phyloP scores from a whole-genome alignment of 2,113 vertebrate species.

The Salminus brasiliensis region DNA sequence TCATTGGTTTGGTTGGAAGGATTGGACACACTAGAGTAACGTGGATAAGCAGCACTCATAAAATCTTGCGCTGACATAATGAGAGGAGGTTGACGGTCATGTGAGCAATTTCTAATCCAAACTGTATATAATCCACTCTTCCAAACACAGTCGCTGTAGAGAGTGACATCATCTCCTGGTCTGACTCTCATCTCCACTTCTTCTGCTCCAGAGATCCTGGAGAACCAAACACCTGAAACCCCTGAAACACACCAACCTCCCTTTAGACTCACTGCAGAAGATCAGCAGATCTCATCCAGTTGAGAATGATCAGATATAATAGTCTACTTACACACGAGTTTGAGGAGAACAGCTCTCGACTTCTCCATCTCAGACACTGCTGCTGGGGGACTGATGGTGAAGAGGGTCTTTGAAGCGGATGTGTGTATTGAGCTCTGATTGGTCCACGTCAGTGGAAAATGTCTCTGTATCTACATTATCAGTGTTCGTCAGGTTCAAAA shows the following conservation, averaged over 20 bases:
- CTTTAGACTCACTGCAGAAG: neutral
- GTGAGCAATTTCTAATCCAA: neutral
- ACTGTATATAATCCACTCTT: neutral
- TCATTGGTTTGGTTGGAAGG: neutral
- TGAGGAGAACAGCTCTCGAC: too few species aligned
- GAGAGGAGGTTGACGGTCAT: slow-evolving; percentile 6
- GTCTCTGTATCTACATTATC: too few species aligned
- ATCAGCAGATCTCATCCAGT: too few species aligned
- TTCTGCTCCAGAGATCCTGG: slow-evolving; percentile 14
- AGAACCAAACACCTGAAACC: neutral
- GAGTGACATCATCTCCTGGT: slow-evolving; percentile 45
- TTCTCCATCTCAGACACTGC: too few species aligned
- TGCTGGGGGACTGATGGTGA: too few species aligned
- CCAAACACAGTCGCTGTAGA: neutral
- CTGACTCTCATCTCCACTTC: too few species aligned
- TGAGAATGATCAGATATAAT: too few species aligned
- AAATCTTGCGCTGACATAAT: neutral
- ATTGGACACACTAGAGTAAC: slow-evolving; percentile 12
- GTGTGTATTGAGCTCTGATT: too few species aligned
- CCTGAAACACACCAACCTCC: neutral
- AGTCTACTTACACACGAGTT: too few species aligned
- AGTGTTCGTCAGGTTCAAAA: too few species aligned
- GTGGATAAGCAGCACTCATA: neutral
- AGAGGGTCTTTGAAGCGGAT: too few species aligned
- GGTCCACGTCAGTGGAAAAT: too few species aligned